Base-by-base conservation (phyloP, 2,797 vertebrate genomes). In the Siniperca undulata region DNA sequence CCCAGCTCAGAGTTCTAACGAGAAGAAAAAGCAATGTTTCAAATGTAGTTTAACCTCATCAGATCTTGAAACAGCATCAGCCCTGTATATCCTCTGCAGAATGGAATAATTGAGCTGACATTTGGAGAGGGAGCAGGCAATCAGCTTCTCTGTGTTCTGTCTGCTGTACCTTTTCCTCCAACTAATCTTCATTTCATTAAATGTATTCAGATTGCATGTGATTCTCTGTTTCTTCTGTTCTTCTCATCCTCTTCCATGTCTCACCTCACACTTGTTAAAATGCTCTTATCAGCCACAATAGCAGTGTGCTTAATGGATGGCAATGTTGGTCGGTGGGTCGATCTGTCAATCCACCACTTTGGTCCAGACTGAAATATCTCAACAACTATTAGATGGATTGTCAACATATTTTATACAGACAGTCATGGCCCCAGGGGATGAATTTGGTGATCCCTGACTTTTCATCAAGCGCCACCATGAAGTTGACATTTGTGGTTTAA, bases 91-190 rank as follows among this genome's bases (percentile, higher is more conserved):
- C 44, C 52, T 17, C 27, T 2, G 0, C 17, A 3, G 70, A 62
- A 60, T 46, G 36, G 62, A 74, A 67, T 74, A 86, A 84, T 46
- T 61, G 67, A 78, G 75, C 27, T 85, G 78, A 68, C 81, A 75
- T 82, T 82, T 77, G 59, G 50, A 78, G 34, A 64, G 0, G 19
- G 34, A 72, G 50, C 50, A 65, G 40, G 22, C 14, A 44, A 83
- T 76, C 27, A 19, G 48, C 60, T 65, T 36, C 40, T 52, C 69
- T 78, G 44, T 61, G 40, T 61, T 77, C 64, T 61, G 20, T 62
- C 74, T 34, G 20, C 40, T 44, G 44, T 42, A 62, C 53, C 27
- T 81, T 80, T 58, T 66, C 64, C 61, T 68, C 24, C 34, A 60
- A 40, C 55, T 64, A 20, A 61, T 76, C 67, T 7, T 13, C 79